Percentiles rank a stretch among this genome's conserved stretches.
Conservation (phyloP, 2,113 vertebrate genomes). For the Daubentonia madagascariensis region DNA sequence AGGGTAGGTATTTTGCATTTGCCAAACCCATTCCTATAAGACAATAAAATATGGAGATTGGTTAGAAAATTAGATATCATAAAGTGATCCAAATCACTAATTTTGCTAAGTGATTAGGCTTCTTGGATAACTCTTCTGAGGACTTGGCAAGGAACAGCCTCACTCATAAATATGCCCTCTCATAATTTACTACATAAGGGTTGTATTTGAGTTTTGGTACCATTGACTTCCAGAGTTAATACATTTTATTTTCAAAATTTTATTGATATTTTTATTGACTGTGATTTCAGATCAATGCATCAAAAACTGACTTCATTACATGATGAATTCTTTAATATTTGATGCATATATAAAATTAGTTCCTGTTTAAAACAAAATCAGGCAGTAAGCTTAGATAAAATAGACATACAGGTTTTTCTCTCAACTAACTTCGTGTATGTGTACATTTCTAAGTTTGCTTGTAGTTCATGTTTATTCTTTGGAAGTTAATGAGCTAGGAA, state of each 20-base stretch:
- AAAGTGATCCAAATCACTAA: not conserved
- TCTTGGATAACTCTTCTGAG: not conserved
- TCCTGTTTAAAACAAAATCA: not conserved
- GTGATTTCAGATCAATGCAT: not conserved
- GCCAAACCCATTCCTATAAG: not conserved
- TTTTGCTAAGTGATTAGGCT: not conserved
- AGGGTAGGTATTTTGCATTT: not conserved
- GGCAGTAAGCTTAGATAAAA: not conserved
- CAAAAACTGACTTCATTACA: not conserved
- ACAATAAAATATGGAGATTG: not conserved
- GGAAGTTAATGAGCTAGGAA: not conserved
- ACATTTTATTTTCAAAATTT: not conserved
- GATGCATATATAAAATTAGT: not conserved
- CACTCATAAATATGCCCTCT: not conserved
- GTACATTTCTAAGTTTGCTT: not conserved
- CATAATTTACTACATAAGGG: not conserved
- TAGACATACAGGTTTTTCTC: not conserved
- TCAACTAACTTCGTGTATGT: not conserved
- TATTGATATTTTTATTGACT: not conserved
- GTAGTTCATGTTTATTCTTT: not conserved
- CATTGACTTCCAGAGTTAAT: not conserved
- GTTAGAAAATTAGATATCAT: not conserved
- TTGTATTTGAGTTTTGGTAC: not conserved
- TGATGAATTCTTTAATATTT: not conserved
- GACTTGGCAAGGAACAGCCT: not conserved